These are phyloP conservation scores for Scortum barcoo DNA, from an alignment of 2,113 vertebrate species.

Conservation along the genomic window DNA sequence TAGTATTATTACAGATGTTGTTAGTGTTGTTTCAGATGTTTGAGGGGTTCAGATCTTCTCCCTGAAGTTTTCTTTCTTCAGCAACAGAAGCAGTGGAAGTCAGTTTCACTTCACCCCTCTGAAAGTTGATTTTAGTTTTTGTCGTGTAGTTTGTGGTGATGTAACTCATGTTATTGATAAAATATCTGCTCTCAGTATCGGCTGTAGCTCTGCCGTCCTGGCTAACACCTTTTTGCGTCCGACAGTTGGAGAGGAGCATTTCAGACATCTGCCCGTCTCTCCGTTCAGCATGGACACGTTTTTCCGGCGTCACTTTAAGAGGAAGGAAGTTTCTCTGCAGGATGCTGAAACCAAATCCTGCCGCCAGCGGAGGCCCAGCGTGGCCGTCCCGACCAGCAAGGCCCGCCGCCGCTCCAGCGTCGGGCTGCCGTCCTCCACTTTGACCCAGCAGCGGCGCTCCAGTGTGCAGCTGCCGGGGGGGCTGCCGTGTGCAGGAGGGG, in stretches of 20 bases:
- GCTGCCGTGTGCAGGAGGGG: background rate
- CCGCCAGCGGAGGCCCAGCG: constrained; percentile 70
- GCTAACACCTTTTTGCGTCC: constrained; percentile 52
- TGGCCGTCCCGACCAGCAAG: constrained; percentile 89
- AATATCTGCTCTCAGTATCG: background rate
- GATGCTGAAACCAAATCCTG: constrained; percentile 7
- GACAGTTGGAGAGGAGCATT: constrained; percentile 43
- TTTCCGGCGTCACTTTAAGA: constrained; percentile 91
- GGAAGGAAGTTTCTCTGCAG: constrained; percentile 75
- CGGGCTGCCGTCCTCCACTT: constrained; percentile 85
- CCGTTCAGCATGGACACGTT: constrained; percentile 89
- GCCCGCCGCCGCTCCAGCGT: constrained; percentile 88
- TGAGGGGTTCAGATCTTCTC: too few relatives aligned
- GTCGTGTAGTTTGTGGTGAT: background rate
- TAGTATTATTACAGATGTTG: too few relatives aligned
- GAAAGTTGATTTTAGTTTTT: background rate
- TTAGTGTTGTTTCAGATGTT: too few relatives aligned
- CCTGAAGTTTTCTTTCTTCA: background rate
- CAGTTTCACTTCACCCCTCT: background rate
- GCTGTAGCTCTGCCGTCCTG: background rate
- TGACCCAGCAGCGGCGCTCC: constrained; percentile 86
- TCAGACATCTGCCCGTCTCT: background rate
- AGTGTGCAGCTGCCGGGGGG: constrained; percentile 68
- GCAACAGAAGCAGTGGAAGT: background rate
- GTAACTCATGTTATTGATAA: background rate